Base-by-base conservation (phyloP, 2,888 invertebrate genomes). In the Nemurella pictetii region DNA sequence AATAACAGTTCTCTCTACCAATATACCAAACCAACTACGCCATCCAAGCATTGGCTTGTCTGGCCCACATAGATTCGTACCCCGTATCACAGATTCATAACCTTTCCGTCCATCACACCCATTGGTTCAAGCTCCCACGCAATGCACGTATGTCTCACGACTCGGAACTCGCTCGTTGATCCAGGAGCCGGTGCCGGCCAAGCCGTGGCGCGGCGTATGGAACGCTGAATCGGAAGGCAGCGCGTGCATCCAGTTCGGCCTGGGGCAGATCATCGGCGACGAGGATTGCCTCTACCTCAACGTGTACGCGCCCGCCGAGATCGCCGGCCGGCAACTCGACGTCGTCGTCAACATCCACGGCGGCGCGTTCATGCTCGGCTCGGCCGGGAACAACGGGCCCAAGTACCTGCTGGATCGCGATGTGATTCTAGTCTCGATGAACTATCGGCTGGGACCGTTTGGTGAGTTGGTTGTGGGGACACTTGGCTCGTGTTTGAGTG, bases 261-360 rank as follows among this genome's bases (percentile, higher is more conserved):
- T 87, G 0, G 87, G 90, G n/a, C 86, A 83, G 88, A 83, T 86
- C 0, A 80, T 93, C 88, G 86, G 87, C 0, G 87, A 89, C 12
- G 87, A 87, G 26, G 87, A 91, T 27, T 86, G 86, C 88, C 89
- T 87, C 73, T 90, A 87, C 88, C 89, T 88, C 88, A 89, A 89
- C 90, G 90, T 88, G 85, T 91, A 87, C 90, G 89, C 88, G 5
- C 89, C 89, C 15, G 87, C 86, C 72, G 26, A n/a, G 82, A 89
- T 88, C 4, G 88, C 90, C 0, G 89, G 90, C 0, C 90, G 91
- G 0, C 89, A 90, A 12, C 90, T 93, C 32, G 94, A 95, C 0
- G 95, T 95, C 0, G 87, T 95, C 78, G 92, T 94, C 0, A 93
- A 90, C 88, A 93, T 95, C 85, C 95, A 95, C 87, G 95, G 95